Base-by-base conservation (phyloP, 2,113 vertebrate species). In the Chloroceryle aenea region DNA sequence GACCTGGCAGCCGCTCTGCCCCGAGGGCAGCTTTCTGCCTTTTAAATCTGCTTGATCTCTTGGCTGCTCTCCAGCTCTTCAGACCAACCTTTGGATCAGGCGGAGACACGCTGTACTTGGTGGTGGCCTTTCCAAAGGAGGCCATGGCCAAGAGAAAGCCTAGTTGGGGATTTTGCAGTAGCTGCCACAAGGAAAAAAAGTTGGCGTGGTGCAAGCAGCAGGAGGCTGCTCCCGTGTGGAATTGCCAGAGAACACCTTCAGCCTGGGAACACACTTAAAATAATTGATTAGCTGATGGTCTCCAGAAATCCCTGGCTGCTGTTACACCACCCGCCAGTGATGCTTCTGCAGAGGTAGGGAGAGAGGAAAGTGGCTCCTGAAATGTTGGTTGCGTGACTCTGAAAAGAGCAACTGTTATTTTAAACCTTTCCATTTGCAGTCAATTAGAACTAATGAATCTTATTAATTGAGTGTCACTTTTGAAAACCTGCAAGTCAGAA, bases 241-340 rank as follows among this genome's bases (percentile, higher is more conserved):
- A 22, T 36, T 83, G 58, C 64, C 53, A 73, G 83, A 93, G 52
- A 73, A 34, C 36, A 66, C 53, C 45, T 59, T 50, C 47, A n/a
- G 48, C n/a, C 42, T 12, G 4, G 53, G 78, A 79, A 50, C 43
- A 45, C 52, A 18, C 56, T 91, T n/a, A 25, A 68, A 85, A 53
- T 66, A 64, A 61, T 27, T 13, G 40, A 62, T 83, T n/a, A 56
- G 16, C 75, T 82, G 58, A 22, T 27, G 67, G 26, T 52, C 30
- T 78, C 56, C 66, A 56, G 32, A 79, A 72, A 38, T 34, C n/a
- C 30, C n/a, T 56, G 40, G 29, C 75, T 88, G 63, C 62, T 83
- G 26, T 73, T 73, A 1, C 4, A n/a, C 21, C 61, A 43, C 42
- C 23, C 2, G 0, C 22, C 1, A 3, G n/a, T 19, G 40, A 75